Percentiles rank a stretch among this genome's conserved stretches.
Evolutionary conservation across 2,113 vertebrate species (phyloP).

Genomic region (Dryoscopus gambensis): DNA sequence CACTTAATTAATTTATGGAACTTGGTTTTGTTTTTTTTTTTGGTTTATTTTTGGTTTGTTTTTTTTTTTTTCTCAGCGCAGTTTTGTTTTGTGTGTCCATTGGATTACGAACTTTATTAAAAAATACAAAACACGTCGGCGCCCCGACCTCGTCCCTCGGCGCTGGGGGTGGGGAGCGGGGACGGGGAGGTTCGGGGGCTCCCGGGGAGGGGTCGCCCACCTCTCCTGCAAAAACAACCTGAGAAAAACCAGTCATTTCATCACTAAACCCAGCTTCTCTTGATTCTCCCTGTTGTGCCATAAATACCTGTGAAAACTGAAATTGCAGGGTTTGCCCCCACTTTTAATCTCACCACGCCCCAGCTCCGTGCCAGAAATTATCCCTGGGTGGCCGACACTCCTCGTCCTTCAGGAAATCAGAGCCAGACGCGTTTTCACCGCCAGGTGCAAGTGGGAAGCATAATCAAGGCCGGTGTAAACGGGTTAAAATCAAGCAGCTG

Average conservation of each 20-base stretch:
- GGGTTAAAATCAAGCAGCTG: background rate
- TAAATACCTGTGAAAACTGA: conserved; percentile 62
- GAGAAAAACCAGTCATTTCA: rapidly evolving
- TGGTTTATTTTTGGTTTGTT: background rate
- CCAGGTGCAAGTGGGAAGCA: background rate
- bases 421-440: background rate
- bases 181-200: background rate
- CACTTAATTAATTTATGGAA: conserved; percentile 85
- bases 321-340: conserved; percentile 38
- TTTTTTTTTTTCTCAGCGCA: conserved; percentile 67
- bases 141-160: conserved; percentile 38
- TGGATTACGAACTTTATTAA: conserved; percentile 85
- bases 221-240: conserved; percentile 22
- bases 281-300: conserved; percentile 40
- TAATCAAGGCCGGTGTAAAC: background rate
- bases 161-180: background rate
- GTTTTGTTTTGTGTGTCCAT: conserved; percentile 85
- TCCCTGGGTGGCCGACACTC: rapidly evolving
- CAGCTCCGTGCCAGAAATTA: rapidly evolving
- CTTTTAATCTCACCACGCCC: background rate
- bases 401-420: rapidly evolving
- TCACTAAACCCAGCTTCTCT: conserved; percentile 23
- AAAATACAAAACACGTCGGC: conserved; percentile 75
- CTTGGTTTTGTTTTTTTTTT: background rate
- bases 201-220: background rate